Base-by-base conservation (phyloP, 2,113 vertebrate species). In the Gymnobelideus leadbeateri region DNA sequence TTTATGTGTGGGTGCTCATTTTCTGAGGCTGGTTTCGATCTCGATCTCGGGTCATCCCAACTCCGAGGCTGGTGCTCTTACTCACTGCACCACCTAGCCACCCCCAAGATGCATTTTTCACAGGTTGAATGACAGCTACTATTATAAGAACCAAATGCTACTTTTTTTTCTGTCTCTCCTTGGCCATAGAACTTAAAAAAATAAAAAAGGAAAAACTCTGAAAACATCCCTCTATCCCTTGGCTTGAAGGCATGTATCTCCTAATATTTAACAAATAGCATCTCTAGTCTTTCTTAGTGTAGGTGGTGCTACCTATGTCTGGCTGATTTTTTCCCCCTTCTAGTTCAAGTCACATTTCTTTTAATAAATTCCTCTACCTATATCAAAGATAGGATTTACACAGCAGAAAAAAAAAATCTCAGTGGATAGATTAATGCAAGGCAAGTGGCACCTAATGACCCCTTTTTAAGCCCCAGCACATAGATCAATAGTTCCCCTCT, bases 251-350 rank as follows among this genome's bases (percentile, higher is more conserved):
- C 95, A 97, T 96, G 96, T 91, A 96, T 97, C 96, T 98, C 98
- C 97, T 97, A 98, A 97, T 98, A 98, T 97, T 97, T 97, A 96
- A 97, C 97, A 98, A 98, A 98, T 97, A 97, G 96, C 97, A 98
- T 98, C 97, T 98, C 97, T 96, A 96, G 93, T 97, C 97, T 98
- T 97, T 97, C 97, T 97, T 95, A 95, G 97, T 89, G 96, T 47
- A 97, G 94, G 92, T 97, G 89, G 90, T 97, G 90, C 93, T 95
- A 92, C 94, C 52, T 91, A n/a, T 97, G 92, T 91, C 91, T 95
- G 96, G 96, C 96, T 96, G 95, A 77, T 77, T 43, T 77, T 31
- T 77, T 92, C 97, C 94, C 96, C 96, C 84, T 94, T 96, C 89
- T 94, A 96, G 97, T 96, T 96, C 95, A 94, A 94, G 94, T 97